Evolutionary conservation across 2,113 vertebrate species (phyloP), one percentile per base, ranked within the genome.

Genomic region (Anser brachyrhynchus): DNA sequence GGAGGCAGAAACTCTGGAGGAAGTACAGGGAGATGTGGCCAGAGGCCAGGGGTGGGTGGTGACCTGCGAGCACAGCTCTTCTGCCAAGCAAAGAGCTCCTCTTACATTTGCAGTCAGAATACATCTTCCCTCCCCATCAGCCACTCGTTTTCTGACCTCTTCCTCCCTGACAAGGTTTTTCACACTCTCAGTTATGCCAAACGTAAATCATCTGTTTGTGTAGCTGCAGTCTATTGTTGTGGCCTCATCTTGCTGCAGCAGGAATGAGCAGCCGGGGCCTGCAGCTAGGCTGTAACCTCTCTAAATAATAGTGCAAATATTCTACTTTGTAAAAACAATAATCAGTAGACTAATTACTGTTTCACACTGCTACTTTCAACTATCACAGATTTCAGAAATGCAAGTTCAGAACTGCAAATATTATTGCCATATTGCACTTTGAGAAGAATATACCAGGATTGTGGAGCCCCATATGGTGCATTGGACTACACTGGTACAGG

Each of bases 211-310:
- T 79, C 61, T 82, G 76, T 70, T 85, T 64, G 46, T 20, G 61
- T 70, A 41, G 33, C 73, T 14, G 6, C 46, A 10, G 54, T 11
- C 73, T 62, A 58, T 62, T 84, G 82, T 37, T 61, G 82, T 67
- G 89, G 52, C 69, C 64, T 80, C 11, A 0, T 46, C 82, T 80
- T 75, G 52, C 73, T 0, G 0, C 35, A 9, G 69, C 41, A 54
- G 69, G 78, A 80, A 76, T 72, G 73, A 76, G 73, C 73, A 87
- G 82, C 94, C 43, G 5, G 46, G 69, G 52, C 85, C 72, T 66
- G 44, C 81, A 92, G 85, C 67, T 89, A 65, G 72, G 77, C 92
- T 64, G 64, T 35, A 92, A 84, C 92, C 92, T 84, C 86, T 76
- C 73, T 80, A 67, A 89, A 58, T 80, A 79, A 52, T 35, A 80